phyloP scores from a whole-genome alignment of 2,113 vertebrate genomes.

The Xenus cinereus region DNA sequence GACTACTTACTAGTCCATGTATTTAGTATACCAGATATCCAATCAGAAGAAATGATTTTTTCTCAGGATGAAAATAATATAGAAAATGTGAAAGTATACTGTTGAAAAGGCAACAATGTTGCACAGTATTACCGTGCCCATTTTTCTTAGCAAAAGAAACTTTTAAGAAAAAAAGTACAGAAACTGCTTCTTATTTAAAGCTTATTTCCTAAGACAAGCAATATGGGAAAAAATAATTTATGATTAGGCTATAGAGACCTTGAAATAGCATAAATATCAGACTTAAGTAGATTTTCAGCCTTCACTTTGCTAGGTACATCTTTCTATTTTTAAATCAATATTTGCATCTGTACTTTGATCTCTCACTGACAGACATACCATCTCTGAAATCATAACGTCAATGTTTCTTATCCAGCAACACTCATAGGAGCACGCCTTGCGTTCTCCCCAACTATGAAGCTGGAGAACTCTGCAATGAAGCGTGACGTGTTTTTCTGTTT shows the following conservation, averaged over 20 bases:
- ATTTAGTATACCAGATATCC: not conserved
- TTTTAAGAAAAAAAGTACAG: not conserved
- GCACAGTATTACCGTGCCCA: not conserved
- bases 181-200: not conserved
- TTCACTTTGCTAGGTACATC: not conserved
- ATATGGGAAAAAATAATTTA: not conserved
- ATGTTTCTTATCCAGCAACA: not conserved
- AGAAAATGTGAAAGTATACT: not conserved
- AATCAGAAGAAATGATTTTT: not conserved
- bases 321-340: not conserved
- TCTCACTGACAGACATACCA: not conserved
- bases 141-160: not conserved
- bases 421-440: rapidly evolving
- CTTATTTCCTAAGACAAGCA: not conserved
- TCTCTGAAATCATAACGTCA: rapidly evolving
- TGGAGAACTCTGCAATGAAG: too few relatives aligned
- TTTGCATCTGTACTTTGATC: not conserved
- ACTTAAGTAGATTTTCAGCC: not conserved
- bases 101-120: not conserved
- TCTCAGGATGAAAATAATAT: not conserved
- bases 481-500: not conserved
- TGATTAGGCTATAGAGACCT: not conserved
- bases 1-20: not conserved
- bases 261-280: not conserved
- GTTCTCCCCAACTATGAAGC: rapidly evolving